Evolutionary conservation across 2,113 vertebrate species (phyloP), one percentile per base, ranked within the genome.

Genomic region (Scomber japonicus): DNA sequence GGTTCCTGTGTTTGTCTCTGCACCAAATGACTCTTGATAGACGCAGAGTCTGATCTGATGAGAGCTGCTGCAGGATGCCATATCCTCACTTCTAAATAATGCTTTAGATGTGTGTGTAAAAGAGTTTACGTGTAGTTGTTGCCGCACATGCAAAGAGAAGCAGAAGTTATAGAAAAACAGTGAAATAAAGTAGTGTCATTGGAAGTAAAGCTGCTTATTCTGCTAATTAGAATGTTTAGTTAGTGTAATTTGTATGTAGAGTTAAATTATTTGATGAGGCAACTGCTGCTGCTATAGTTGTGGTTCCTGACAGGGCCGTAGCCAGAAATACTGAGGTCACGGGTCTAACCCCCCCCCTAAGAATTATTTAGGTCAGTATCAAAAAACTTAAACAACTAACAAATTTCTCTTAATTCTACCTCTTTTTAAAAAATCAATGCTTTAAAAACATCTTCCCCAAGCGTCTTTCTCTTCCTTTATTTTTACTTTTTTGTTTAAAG

Each of bases 1-100:
- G 81, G 86, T 86, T 88, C 81, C 79, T 89, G 82, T 84, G 85
- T 89, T 91, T 88, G 86, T 89, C 84, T 89, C 77, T 73, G 69
- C 55, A 76, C 57, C 84, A 80, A 82, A 86, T 80, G 70, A 82
- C 55, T 59, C 35, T 45, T 45, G 68, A 81, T 16, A 82, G 78
- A 84, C 85, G 57, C 62, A 21, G 17, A 80, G 82, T 88, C 86
- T 85, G 83, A 72, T 88, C 86, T 85, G 83, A 72, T 66, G 61
- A 59, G 46, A 13, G 61, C 51, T 51, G 51, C 31, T 51, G 51
- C 31, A 71, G 40, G 31, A 44, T 24, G 60, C 65, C 5, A 24
- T 54, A 82, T 74, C 78, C 73, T 50, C 60, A 27, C 17, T 46
- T 27, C 3, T 16, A n/a, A 45, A 27, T 27, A 27, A 49, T 11